Percentiles rank a stretch among this genome's conserved stretches.
phyloP scores from a whole-genome alignment of 2,113 vertebrate species.

The Cinclus mexicanus region DNA sequence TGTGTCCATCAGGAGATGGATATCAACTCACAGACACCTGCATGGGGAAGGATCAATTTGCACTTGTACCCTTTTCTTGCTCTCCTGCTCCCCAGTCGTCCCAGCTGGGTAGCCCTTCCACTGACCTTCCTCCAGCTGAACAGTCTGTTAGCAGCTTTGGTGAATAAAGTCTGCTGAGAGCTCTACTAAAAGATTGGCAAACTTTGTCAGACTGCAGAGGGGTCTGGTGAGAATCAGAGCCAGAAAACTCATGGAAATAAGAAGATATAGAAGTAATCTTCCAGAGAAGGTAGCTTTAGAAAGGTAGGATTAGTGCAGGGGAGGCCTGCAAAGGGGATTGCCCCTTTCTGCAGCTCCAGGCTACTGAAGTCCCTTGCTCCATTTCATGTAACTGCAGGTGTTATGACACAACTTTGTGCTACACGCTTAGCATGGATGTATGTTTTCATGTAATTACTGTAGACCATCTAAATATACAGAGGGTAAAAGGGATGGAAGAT shows the following conservation, averaged over 20 bases:
- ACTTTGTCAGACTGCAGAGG: not conserved
- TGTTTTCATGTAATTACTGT: not conserved
- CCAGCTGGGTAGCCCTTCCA: rapidly evolving
- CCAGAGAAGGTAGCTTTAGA: not conserved
- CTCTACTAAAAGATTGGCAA: not conserved
- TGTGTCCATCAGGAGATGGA: not conserved
- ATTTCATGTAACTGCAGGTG: not conserved
- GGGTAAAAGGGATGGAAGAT: not conserved
- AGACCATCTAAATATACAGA: not conserved
- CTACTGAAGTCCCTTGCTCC: not conserved
- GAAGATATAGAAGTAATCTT: not conserved
- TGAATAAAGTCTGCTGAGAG: not conserved
- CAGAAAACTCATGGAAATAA: not conserved
- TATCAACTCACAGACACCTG: not conserved
- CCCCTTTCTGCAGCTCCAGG: rapidly evolving
- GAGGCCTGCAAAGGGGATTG: not conserved
- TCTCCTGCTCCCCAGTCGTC: not conserved
- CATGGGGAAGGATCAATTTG: not conserved
- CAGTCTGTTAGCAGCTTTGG: not conserved
- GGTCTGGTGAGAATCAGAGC: not conserved
- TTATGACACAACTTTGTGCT: not conserved
- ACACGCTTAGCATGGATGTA: not conserved
- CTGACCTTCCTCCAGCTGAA: not conserved
- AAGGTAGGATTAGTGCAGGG: not conserved
- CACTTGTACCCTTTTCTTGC: not conserved